phyloP scores from a whole-genome alignment of 2,888 invertebrate species.

The Trimorus sp. region DNA sequence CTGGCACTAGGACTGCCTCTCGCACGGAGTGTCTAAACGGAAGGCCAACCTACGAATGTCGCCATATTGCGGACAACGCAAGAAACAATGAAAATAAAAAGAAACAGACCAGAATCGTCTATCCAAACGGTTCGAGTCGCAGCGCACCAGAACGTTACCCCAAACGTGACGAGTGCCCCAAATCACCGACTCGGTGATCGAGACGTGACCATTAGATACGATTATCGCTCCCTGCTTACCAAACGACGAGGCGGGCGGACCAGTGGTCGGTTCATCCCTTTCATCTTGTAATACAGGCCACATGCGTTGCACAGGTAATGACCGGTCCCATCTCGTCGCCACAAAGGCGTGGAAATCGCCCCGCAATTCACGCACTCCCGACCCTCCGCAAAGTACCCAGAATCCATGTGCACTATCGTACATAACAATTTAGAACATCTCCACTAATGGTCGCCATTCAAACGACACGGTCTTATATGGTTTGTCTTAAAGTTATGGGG shows the following conservation, averaged over 20 bases:
- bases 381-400: conserved; percentile 87
- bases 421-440: conserved; percentile 34
- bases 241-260: conserved; percentile 98
- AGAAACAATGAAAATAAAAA: neutral
- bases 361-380: conserved; percentile 99
- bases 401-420: conserved; percentile 79
- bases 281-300: conserved; percentile 99
- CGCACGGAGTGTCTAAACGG: conserved; percentile 52
- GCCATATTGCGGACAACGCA: too few relatives aligned
- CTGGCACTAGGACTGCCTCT: conserved; percentile 63
- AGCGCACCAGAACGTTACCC: conserved; percentile 2
- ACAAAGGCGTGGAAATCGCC: conserved; percentile 97
- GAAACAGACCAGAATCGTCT: conserved; percentile 30
- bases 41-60: too few relatives aligned
- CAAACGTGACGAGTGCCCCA: neutral
- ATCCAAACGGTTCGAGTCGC: conserved; percentile 48
- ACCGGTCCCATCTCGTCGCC: conserved; percentile 98
- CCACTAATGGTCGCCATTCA: neutral
- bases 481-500: too few relatives aligned
- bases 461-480: too few relatives aligned
- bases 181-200: conserved; percentile 27
- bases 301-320: conserved; percentile 91
- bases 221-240: conserved; percentile 88
- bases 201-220: conserved; percentile 46
- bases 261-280: conserved; percentile 98